Evolutionary conservation across 2,888 invertebrate species (phyloP).

Genomic region (Rosalia funebris): DNA sequence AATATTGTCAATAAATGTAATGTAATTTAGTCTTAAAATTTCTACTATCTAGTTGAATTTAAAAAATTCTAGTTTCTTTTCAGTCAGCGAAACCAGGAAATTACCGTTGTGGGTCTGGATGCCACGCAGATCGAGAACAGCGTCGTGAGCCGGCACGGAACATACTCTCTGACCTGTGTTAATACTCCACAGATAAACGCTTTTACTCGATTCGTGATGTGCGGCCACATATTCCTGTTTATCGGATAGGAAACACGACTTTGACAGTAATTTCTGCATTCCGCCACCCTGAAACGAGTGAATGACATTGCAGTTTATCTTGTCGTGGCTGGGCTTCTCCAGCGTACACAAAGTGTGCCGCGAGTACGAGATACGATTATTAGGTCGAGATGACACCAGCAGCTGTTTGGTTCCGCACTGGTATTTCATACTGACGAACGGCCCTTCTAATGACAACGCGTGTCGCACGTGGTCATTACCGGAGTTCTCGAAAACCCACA

Average conservation of each 20-base stretch:
- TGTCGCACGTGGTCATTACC: constrained; percentile 63
- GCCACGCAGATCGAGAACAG: constrained; percentile 75
- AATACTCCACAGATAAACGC: constrained; percentile 73
- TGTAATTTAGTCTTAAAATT: constrained; percentile 22
- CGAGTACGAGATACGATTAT: constrained; percentile 66
- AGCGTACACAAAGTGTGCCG: constrained; percentile 68
- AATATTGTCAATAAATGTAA: constrained; percentile 28
- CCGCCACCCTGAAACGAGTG: constrained; percentile 75
- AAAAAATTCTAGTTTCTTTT: constrained; percentile 74
- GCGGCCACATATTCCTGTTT: constrained; percentile 75
- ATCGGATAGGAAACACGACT: constrained; percentile 68
- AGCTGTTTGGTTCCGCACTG: constrained; percentile 73
- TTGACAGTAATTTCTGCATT: constrained; percentile 74
- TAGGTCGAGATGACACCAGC: constrained; percentile 78
- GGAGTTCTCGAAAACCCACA: constrained; percentile 73
- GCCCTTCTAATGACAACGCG: constrained; percentile 74
- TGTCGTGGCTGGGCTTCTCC: constrained; percentile 63
- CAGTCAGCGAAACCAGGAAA: constrained; percentile 74
- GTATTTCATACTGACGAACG: constrained; percentile 79
- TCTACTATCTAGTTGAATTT: constrained; percentile 58
- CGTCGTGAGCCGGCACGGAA: constrained; percentile 71
- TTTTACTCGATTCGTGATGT: constrained; percentile 78
- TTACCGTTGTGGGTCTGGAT: constrained; percentile 67
- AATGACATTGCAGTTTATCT: constrained; percentile 68
- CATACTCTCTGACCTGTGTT: constrained; percentile 64